Percentiles rank a stretch among this genome's conserved stretches.
phyloP scores from a whole-genome alignment of 2,113 vertebrate species.

The Capreolus pygargus region DNA sequence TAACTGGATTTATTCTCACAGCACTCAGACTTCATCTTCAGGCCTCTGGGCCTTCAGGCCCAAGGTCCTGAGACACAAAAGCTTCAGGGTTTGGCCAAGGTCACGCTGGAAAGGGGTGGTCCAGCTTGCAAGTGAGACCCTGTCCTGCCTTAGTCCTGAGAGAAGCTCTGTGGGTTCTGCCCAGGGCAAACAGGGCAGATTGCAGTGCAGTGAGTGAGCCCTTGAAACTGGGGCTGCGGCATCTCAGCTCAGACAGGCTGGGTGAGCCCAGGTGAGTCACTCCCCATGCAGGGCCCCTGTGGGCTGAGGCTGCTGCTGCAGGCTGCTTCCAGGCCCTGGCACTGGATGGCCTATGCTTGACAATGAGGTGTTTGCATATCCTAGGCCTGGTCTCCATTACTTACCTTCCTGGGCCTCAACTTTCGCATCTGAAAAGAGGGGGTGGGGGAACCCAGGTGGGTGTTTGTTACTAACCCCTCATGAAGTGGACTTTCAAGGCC shows the following conservation, averaged over 20 bases:
- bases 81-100: background rate
- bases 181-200: background rate
- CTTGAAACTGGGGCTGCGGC: background rate
- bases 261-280: background rate
- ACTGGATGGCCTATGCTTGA: accelerated
- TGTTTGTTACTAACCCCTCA: background rate
- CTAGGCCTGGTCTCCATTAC: background rate
- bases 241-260: background rate
- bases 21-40: background rate
- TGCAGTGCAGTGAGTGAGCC: too few relatives aligned
- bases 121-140: background rate
- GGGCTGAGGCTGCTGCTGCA: background rate
- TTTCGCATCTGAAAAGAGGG: background rate
- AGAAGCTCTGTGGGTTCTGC: background rate
- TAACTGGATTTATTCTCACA: background rate
- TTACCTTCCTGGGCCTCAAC: background rate
- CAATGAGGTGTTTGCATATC: background rate
- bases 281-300: background rate
- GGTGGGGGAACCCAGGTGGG: too few relatives aligned
- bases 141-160: too few relatives aligned
- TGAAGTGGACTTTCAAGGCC: too few relatives aligned
- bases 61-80: background rate
- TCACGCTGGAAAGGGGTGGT: background rate
- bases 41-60: background rate
- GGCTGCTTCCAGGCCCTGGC: background rate